phyloP scores from a whole-genome alignment of 1,140 invertebrate genomes.

The Sarcophaga bullata region DNA sequence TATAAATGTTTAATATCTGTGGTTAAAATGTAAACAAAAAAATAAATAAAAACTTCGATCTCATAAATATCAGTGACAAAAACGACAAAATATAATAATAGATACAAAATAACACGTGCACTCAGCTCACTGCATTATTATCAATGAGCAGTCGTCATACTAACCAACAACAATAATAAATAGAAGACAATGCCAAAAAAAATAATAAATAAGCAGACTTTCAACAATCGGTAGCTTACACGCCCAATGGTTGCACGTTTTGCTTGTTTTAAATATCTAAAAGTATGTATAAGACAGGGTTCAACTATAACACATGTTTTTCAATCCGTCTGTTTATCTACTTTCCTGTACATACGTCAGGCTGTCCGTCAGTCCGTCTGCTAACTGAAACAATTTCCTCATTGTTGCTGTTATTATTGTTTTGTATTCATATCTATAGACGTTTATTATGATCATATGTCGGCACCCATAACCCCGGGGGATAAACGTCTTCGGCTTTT shows the following conservation, averaged over 20 bases:
- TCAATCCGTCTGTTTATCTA: no score
- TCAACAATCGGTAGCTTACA: background rate
- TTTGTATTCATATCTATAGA: background rate
- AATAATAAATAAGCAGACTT: background rate
- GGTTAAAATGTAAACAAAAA: background rate
- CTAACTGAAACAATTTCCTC: background rate
- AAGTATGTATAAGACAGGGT: background rate
- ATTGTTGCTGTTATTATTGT: background rate
- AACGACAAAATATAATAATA: background rate
- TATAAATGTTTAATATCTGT: no score
- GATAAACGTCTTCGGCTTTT: no score
- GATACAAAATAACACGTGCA: constrained; percentile 5
- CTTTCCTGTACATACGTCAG: background rate
- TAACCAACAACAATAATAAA: background rate
- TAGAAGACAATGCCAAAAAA: background rate
- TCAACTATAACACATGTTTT: background rate
- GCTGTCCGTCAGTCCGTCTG: background rate
- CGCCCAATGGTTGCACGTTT: constrained; percentile 22
- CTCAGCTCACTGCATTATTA: background rate
- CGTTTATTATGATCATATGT: no score
- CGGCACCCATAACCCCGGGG: no score
- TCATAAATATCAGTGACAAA: constrained; percentile 4
- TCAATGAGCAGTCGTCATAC: background rate
- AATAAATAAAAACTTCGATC: background rate
- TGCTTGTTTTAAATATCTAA: background rate